Conservation (phyloP, 2,888 invertebrate species). For the Neoscelio sp. region DNA sequence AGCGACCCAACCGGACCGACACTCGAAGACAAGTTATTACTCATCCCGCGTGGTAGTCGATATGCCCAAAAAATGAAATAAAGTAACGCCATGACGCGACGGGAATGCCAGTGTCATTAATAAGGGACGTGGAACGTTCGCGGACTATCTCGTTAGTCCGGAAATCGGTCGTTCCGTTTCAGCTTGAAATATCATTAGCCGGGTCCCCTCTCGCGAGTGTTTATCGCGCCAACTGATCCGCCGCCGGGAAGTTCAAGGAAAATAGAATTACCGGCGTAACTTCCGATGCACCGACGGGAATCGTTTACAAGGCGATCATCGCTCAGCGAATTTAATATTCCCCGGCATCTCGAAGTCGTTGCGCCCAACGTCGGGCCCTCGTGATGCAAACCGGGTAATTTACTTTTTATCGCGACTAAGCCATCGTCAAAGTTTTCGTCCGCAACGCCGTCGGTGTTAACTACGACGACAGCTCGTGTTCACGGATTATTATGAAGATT, state of each 20-base stretch:
- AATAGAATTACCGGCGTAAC: constrained; percentile 56
- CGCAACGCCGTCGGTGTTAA: constrained; percentile 42
- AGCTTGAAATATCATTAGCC: constrained; percentile 55
- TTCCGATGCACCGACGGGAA: constrained; percentile 39
- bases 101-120: constrained; percentile 46
- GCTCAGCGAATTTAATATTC: constrained; percentile 49
- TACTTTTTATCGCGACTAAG: constrained; percentile 79
- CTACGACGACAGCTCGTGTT: constrained; percentile 23
- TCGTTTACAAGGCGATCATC: constrained; percentile 49
- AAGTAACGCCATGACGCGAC: constrained; percentile 37
- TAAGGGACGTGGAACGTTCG: too few relatives aligned
- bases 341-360: constrained; percentile 13
- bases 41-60: constrained; percentile 34
- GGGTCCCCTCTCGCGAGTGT: constrained; percentile 29
- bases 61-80: constrained; percentile 42
- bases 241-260: constrained; percentile 39
- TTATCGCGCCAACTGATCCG: constrained; percentile 43
- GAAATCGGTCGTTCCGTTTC: constrained; percentile 26
- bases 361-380: constrained; percentile 43
- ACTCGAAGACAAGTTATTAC: constrained; percentile 47
- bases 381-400: constrained; percentile 76
- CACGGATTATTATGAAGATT: constrained; percentile 35
- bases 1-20: neutral
- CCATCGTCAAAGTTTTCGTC: constrained; percentile 79
- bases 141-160: constrained; percentile 46